A percentile compares a stretch with the other conserved stretches of the same genome.
These are phyloP conservation scores for Parnassius mnemosyne DNA, from an alignment of 2,888 invertebrate species.

Conservation along the genomic window DNA sequence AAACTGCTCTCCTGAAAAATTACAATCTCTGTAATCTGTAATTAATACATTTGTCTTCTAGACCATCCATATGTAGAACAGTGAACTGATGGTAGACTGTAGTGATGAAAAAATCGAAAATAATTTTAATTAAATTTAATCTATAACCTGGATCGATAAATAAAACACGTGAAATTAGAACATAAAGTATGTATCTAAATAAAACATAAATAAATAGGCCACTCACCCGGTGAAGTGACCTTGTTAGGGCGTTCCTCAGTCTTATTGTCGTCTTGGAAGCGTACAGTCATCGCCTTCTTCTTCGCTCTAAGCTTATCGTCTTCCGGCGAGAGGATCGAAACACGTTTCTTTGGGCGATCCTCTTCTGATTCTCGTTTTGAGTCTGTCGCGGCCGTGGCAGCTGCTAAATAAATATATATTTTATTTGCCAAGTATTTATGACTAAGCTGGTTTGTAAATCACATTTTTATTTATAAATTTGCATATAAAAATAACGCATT, in stretches of 20 bases:
- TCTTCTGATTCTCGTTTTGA: constrained; percentile 60
- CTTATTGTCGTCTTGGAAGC: constrained; percentile 70
- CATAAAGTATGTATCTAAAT: neutral
- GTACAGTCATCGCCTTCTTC: constrained; percentile 73
- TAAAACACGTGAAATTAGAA: neutral
- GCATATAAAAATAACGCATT: neutral
- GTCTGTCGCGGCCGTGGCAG: constrained; percentile 44
- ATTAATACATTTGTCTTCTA: no score
- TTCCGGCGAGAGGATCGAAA: constrained; percentile 69
- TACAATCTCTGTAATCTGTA: no score
- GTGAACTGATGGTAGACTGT: no score
- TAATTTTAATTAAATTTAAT: no score
- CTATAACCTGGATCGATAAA: no score
- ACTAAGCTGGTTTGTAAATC: no score
- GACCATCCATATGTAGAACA: no score
- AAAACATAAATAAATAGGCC: constrained; percentile 3
- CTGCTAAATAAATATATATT: constrained; percentile 8
- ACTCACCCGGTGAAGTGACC: constrained; percentile 68
- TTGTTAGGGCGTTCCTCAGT: constrained; percentile 62
- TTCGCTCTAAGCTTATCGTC: constrained; percentile 66
- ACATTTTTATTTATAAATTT: no score
- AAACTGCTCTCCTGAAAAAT: no score
- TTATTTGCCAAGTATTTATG: no score
- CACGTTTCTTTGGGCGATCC: constrained; percentile 67
- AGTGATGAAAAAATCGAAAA: no score